Evolutionary conservation across 1,140 invertebrate species (phyloP).

Genomic region (Maniola jurtina): DNA sequence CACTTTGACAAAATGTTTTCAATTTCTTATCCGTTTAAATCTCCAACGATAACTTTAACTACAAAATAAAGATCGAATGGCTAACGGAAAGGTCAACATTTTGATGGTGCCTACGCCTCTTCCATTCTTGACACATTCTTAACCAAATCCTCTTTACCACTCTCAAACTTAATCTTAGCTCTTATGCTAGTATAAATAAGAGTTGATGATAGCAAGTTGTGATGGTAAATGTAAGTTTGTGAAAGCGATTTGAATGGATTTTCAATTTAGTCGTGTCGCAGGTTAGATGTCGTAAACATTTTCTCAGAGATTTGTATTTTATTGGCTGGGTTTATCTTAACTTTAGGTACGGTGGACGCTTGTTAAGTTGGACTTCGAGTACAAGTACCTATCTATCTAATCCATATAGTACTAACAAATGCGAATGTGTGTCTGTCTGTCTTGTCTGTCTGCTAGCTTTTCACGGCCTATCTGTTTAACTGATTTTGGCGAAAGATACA

Average conservation of each 20-base stretch:
- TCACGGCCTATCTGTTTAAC: no score
- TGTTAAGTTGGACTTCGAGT: conserved; percentile 1
- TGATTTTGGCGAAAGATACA: no score
- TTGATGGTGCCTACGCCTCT: conserved; percentile 33
- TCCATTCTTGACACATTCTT: conserved; percentile 29
- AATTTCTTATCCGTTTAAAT: not conserved
- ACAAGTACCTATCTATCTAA: not conserved
- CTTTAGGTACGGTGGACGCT: not conserved
- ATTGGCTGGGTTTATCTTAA: conserved; percentile 25
- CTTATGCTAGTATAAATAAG: conserved; percentile 2
- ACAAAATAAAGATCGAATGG: conserved; percentile 28
- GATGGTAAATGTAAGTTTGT: conserved; percentile 17
- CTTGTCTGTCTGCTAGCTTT: no score
- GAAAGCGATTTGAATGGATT: conserved; percentile 37
- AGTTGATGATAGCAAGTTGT: not conserved
- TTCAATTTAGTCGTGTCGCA: conserved; percentile 40
- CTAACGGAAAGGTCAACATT: conserved; percentile 32
- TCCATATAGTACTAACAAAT: not conserved
- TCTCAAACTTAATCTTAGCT: not conserved
- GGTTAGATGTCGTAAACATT: conserved; percentile 40
- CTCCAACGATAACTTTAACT: conserved; percentile 11
- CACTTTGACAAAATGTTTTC: no score
- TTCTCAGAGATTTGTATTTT: conserved; percentile 35
- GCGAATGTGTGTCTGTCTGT: not conserved
- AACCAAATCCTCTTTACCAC: conserved; percentile 5